phyloP scores from a whole-genome alignment of 2,888 invertebrate genomes.

The Orthonevra nobilis region DNA sequence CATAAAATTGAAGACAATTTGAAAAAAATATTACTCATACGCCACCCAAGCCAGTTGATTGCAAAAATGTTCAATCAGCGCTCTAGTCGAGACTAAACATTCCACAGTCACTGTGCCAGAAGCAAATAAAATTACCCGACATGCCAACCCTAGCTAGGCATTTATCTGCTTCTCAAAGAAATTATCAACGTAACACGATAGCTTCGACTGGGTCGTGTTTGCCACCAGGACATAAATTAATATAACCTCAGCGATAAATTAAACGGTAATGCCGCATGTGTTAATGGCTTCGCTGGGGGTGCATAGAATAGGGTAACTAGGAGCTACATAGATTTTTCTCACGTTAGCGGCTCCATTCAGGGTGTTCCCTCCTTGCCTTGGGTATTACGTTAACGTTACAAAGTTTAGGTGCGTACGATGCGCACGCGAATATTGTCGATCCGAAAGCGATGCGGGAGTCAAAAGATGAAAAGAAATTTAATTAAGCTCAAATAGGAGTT shows the following conservation, averaged over 20 bases:
- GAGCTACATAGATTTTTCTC: background rate
- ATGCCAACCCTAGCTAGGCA: background rate
- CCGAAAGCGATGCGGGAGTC: slow-evolving; percentile 44
- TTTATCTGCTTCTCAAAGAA: slow-evolving; percentile 13
- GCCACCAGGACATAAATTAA: slow-evolving; percentile 44
- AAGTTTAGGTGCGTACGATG: background rate
- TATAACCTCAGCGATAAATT: slow-evolving; percentile 34
- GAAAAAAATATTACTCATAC: background rate
- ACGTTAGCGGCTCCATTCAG: slow-evolving; percentile 10
- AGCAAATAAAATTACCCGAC: slow-evolving; percentile 3
- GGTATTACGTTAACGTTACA: too few relatives aligned
- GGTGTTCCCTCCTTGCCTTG: background rate
- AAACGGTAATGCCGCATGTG: slow-evolving; percentile 30
- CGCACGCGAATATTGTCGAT: slow-evolving; percentile 1
- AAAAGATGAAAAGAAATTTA: slow-evolving; percentile 49
- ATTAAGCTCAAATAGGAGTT: slow-evolving; percentile 26
- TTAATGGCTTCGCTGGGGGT: slow-evolving; percentile 37
- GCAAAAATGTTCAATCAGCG: background rate
- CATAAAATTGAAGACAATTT: too few relatives aligned
- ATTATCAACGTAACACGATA: slow-evolving; percentile 28
- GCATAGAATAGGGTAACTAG: slow-evolving; percentile 17
- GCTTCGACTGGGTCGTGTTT: too few relatives aligned
- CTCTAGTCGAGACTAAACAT: too few relatives aligned
- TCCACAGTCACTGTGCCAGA: too few relatives aligned
- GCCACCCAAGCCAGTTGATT: background rate